Conservation (phyloP, 2,113 vertebrate genomes). For the Percina caprodes region DNA sequence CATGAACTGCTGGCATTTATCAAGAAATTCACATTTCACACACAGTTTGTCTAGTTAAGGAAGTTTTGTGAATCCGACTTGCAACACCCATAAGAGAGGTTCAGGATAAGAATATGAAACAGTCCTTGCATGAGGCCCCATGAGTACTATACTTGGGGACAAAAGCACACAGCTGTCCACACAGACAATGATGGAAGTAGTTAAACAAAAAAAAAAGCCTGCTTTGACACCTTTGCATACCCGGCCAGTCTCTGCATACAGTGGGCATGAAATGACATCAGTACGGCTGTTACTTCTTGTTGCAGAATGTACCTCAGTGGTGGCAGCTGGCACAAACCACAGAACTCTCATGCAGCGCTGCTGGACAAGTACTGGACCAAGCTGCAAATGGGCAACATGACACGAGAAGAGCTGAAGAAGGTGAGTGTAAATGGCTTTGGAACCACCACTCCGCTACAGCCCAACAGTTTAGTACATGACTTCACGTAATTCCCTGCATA, state of each 20-base stretch:
- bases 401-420: slow-evolving; percentile 90
- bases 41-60: background rate
- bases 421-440: slow-evolving; percentile 69
- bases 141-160: background rate
- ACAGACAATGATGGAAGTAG: background rate
- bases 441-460: no score
- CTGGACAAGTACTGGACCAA: slow-evolving; percentile 96
- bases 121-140: background rate
- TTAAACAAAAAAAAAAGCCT: background rate
- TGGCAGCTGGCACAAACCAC: slow-evolving; percentile 90
- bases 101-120: background rate
- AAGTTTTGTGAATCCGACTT: background rate
- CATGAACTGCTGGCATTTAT: no score
- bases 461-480: background rate
- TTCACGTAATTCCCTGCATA: background rate
- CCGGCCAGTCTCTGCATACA: background rate
- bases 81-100: background rate
- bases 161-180: background rate
- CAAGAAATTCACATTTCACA: background rate
- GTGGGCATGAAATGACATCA: background rate
- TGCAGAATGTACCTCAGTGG: slow-evolving; percentile 89
- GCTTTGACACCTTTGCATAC: background rate
- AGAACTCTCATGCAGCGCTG: slow-evolving; percentile 90
- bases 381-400: slow-evolving; percentile 92
- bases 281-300: background rate